These are phyloP conservation scores for Podarcis cretensis DNA, from an alignment of 2,113 vertebrate species.

Conservation along the genomic window DNA sequence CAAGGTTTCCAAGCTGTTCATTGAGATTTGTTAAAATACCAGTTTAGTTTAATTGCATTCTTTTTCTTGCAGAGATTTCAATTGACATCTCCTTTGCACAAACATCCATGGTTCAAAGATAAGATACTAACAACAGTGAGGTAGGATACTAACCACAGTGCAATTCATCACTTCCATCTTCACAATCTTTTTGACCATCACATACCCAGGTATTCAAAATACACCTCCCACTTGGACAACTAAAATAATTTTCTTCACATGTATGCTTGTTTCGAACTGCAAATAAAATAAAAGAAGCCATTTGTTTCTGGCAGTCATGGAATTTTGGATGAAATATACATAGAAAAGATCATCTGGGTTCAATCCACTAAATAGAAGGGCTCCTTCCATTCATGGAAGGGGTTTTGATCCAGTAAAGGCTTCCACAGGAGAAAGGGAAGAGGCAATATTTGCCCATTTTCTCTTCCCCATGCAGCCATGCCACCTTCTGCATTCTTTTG, in stretches of 20 bases:
- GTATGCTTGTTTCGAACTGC: constrained; percentile 91
- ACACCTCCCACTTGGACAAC: constrained; percentile 97
- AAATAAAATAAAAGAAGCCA: constrained; percentile 71
- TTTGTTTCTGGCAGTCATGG: constrained; percentile 16
- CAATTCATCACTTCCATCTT: constrained; percentile 95
- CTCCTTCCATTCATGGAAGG: no score
- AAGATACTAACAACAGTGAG: constrained; percentile 87
- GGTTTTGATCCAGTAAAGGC: no score
- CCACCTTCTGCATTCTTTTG: background rate
- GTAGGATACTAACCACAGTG: constrained; percentile 85
- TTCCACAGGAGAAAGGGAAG: no score
- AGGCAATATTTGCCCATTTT: background rate
- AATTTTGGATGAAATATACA: background rate
- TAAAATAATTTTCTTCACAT: constrained; percentile 98
- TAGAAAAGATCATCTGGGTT: background rate
- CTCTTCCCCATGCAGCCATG: background rate
- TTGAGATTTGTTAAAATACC: background rate
- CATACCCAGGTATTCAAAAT: constrained; percentile 98
- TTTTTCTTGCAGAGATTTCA: background rate
- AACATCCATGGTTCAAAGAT: background rate
- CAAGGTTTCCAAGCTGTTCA: background rate
- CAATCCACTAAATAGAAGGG: no score
- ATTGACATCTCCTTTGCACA: background rate
- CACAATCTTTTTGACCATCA: constrained; percentile 97
- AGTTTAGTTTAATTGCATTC: background rate